phyloP scores from a whole-genome alignment of 2,888 invertebrate genomes.

The Geotrupes spiniger region DNA sequence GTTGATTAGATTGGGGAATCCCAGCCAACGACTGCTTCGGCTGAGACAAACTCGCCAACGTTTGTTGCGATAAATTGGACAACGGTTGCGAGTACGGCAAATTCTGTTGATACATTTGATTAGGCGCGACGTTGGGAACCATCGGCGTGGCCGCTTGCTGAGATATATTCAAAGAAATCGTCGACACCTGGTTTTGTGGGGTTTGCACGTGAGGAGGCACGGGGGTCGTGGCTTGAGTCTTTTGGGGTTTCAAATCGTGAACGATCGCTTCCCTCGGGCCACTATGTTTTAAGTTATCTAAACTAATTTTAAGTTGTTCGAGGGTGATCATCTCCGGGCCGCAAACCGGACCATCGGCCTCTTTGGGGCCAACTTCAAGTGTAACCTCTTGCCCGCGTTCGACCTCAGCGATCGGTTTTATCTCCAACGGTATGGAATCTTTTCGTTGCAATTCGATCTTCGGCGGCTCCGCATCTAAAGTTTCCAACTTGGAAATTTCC shows the following conservation, averaged over 20 bases:
- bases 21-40: conserved; percentile 15
- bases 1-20: neutral
- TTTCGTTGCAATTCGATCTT: conserved; percentile 22
- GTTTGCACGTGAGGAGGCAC: conserved; percentile 22
- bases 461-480: conserved; percentile 21
- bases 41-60: conserved; percentile 7
- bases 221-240: conserved; percentile 17
- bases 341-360: conserved; percentile 41
- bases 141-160: conserved; percentile 13
- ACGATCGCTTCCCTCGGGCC: conserved; percentile 26
- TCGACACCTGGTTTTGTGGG: conserved; percentile 19
- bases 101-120: conserved; percentile 10
- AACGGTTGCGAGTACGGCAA: conserved; percentile 12
- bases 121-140: conserved; percentile 7
- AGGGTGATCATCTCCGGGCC: conserved; percentile 53
- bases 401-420: conserved; percentile 34
- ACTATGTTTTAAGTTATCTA: conserved; percentile 54
- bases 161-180: conserved; percentile 15
- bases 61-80: neutral
- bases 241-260: conserved; percentile 23
- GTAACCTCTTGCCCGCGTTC: conserved; percentile 32
- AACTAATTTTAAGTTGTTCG: conserved; percentile 57
- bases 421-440: conserved; percentile 31
- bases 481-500: conserved; percentile 6
- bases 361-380: conserved; percentile 27